A percentile compares a stretch with the other conserved stretches of the same genome.
phyloP scores from a whole-genome alignment of 2,888 invertebrate genomes.

The Meloe dianella region DNA sequence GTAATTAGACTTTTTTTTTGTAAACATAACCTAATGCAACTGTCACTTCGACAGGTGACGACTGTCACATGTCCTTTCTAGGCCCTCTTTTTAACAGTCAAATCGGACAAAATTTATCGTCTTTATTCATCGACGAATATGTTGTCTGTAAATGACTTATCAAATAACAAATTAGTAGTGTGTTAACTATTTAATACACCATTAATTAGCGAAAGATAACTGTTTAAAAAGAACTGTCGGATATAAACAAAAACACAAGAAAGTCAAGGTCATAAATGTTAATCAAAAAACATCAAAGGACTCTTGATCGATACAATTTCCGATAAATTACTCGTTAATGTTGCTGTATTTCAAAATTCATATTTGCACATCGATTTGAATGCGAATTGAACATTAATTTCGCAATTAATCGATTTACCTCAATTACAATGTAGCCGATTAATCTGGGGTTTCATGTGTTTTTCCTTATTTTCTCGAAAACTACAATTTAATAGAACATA shows the following conservation, averaged over 20 bases:
- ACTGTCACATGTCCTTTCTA: constrained; percentile 10
- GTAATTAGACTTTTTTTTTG: not conserved
- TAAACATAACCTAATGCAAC: constrained; percentile 1
- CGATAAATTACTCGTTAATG: not conserved
- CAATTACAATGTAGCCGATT: not conserved
- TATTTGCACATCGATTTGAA: no score
- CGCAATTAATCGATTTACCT: not conserved
- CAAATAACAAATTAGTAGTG: not conserved
- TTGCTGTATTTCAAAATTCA: no score
- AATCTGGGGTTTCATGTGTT: not conserved
- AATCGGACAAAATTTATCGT: not conserved
- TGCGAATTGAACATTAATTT: not conserved
- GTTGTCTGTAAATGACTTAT: not conserved
- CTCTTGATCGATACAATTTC: not conserved
- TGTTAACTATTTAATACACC: not conserved
- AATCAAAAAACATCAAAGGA: not conserved
- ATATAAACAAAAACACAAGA: constrained; percentile 7
- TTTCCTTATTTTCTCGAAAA: not conserved
- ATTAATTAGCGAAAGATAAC: no score
- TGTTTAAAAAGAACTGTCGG: not conserved
- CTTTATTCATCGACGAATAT: not conserved
- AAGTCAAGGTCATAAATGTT: constrained; percentile 1
- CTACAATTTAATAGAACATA: no score
- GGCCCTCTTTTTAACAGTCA: not conserved
- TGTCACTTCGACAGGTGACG: not conserved